These are phyloP conservation scores for Tupiocoris notatus DNA, from an alignment of 2,888 invertebrate genomes.

Conservation along the genomic window DNA sequence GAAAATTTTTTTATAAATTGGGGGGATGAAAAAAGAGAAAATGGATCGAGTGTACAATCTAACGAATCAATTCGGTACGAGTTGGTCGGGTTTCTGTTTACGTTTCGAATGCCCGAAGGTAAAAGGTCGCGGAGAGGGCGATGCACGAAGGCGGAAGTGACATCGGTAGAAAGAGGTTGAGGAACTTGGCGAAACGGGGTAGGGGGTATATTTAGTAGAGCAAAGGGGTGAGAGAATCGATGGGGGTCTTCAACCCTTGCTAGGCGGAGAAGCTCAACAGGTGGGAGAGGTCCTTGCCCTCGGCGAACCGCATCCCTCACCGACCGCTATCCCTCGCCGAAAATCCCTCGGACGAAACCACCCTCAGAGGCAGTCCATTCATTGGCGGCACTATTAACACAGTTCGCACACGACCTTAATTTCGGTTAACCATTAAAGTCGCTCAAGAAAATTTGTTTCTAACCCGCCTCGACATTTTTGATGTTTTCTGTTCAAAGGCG, in stretches of 20 bases:
- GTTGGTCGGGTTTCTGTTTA: background rate
- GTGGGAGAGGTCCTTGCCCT: conserved; percentile 37
- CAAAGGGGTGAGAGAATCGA: conserved; percentile 29
- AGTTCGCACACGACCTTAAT: background rate
- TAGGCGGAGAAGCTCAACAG: conserved; percentile 19
- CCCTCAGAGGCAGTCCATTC: background rate
- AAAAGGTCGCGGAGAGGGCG: background rate
- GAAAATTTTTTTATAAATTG: too few species aligned
- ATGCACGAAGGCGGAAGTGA: conserved; percentile 24
- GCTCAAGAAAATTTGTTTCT: too few species aligned
- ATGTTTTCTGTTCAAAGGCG: too few species aligned
- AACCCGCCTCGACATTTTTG: too few species aligned
- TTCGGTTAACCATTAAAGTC: too few species aligned
- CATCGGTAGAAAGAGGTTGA: conserved; percentile 1
- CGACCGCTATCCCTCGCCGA: background rate
- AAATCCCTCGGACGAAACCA: too few species aligned
- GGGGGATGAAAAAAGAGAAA: too few species aligned
- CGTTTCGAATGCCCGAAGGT: background rate
- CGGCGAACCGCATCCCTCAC: background rate
- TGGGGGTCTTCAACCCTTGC: conserved; percentile 38
- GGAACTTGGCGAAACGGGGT: conserved; percentile 9
- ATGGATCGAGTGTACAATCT: too few species aligned
- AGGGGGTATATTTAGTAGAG: conserved; percentile 28
- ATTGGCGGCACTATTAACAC: conserved; percentile 25
- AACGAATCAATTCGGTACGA: background rate